Conservation (phyloP, 1,140 invertebrate genomes). For the Chrysomallon squamiferum region DNA sequence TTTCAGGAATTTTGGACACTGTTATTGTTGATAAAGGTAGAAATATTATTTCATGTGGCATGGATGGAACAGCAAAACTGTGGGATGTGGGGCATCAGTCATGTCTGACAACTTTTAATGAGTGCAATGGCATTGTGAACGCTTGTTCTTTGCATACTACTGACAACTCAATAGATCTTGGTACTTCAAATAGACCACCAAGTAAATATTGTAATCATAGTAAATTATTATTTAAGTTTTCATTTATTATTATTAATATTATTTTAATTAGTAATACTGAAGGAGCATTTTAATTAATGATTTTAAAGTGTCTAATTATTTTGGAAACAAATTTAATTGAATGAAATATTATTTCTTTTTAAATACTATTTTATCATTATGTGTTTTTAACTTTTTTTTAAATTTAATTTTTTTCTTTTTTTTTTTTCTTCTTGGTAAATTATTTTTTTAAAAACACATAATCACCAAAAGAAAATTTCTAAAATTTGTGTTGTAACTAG, state of each 20-base stretch:
- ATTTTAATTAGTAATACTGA: background rate
- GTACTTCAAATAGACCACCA: constrained; percentile 36
- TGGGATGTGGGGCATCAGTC: constrained; percentile 75
- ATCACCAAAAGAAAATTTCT: no score
- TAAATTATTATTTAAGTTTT: no score
- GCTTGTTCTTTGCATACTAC: constrained; percentile 61
- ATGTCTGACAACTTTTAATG: constrained; percentile 67
- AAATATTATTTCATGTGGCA: constrained; percentile 76
- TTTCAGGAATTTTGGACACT: constrained; percentile 70
- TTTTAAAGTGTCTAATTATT: background rate
- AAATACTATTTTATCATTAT: no score
- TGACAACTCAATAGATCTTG: constrained; percentile 53
- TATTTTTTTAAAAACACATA: no score
- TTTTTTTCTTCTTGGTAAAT: no score
- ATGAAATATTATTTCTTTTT: no score
- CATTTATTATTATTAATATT: background rate
- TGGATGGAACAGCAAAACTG: constrained; percentile 74
- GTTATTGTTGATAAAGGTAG: constrained; percentile 75
- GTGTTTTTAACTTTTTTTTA: no score
- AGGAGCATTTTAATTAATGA: background rate
- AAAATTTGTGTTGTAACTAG: no score
- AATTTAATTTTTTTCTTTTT: no score
- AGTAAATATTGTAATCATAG: constrained; percentile 31
- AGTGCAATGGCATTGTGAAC: constrained; percentile 65
- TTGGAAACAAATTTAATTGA: background rate